Base-by-base conservation (phyloP, 2,113 vertebrate species). In the Onychostruthus taczanowskii region DNA sequence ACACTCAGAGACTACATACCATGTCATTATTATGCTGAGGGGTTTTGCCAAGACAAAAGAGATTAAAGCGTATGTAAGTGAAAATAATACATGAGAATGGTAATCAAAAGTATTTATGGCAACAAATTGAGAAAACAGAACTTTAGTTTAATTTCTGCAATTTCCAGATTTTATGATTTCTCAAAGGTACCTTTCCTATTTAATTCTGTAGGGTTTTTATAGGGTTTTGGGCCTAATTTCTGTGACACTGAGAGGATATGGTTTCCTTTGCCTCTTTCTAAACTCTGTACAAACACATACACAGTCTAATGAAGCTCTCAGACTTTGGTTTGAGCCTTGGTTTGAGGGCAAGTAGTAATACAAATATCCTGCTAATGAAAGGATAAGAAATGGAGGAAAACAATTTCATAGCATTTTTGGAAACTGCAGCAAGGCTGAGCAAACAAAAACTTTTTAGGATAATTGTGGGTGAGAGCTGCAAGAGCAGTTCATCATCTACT, bases 1-100 rank as follows among this genome's bases (percentile, higher is more conserved):
- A 7, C 6, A 37, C 13, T 55, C 0, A 0, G 27, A 55, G 20
- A 44, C 21, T 14, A 8, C 22, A 21, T 26, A 31, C 24, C 1
- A 1, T 64, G 41, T 59, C 10, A 28, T 50, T 87, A 28, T 68
- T 81, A 24, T 31, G 21, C 53, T 39, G 53, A 77, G n/a, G 27
- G 19, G 7, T 80, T 93, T 84, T 68, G 33, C 63, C 15, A 31
- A 91, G 46, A 49, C 4, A 47, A 56, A 56, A 80, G 58, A 73
- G 30, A 33, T 46, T 73, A 85, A 50, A 1, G 1, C 9, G 7
- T 8, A 7, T 50, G 33, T 22, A 74, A 92, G 23, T 66, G 50
- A 77, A 83, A 92, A 50, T 21, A 80, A 41, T 43, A 28, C 8
- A 10, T 12, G 23, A 92, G 66, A 86, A 67, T 3, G 3, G 16